Evolutionary conservation across 2,113 vertebrate genomes (phyloP).

Genomic region (Sphyrna mokarran): DNA sequence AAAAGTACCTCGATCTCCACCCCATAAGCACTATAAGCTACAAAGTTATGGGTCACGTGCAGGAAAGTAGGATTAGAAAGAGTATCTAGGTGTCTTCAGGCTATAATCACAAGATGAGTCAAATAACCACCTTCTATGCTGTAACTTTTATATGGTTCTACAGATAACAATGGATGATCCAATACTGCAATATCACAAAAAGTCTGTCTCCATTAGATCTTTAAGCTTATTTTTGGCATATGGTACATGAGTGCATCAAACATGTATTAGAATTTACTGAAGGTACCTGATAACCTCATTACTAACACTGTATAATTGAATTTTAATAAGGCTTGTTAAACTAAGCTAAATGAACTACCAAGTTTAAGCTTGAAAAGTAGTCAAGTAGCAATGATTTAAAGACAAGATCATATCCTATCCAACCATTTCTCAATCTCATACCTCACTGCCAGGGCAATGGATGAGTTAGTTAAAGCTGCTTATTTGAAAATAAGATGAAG

Average conservation of each 20-base stretch:
- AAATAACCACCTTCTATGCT: no score
- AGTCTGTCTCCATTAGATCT: neutral
- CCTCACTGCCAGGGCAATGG: neutral
- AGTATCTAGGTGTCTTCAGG: no score
- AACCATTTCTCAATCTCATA: neutral
- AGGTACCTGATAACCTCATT: conserved; percentile 17
- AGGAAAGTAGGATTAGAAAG: no score
- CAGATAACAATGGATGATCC: neutral
- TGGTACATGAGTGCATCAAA: conserved; percentile 3
- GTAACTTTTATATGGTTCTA: no score
- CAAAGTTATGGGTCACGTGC: no score
- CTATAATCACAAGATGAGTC: no score
- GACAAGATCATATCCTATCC: conserved; percentile 2
- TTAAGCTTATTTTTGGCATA: conserved; percentile 5
- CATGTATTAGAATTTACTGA: conserved; percentile 11
- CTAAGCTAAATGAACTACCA: conserved; percentile 24
- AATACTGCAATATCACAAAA: neutral
- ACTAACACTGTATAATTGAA: conserved; percentile 29
- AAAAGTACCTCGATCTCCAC: no score
- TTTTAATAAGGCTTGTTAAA: conserved; percentile 29
- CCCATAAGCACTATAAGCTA: no score
- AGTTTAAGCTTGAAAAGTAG: conserved; percentile 21
- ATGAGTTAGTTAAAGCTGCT: neutral
- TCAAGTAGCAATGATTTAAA: conserved; percentile 12
- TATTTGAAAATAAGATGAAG: neutral